Conservation (phyloP, 2,113 vertebrate species). For the Pluvialis apricaria region DNA sequence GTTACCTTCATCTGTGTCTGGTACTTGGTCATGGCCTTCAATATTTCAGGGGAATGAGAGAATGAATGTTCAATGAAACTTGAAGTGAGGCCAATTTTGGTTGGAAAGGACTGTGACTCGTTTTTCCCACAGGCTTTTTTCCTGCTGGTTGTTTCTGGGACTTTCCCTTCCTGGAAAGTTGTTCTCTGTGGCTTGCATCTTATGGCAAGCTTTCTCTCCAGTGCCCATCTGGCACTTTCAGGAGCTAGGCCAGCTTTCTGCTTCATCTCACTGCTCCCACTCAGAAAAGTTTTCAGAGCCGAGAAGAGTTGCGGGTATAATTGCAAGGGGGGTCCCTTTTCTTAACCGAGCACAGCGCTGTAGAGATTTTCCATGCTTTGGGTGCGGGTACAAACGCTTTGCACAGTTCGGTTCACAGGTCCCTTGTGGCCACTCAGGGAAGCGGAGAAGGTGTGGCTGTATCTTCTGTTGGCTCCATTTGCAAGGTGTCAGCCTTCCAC, state of each 20-base stretch:
- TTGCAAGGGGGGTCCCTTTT: neutral
- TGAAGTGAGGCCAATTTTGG: neutral
- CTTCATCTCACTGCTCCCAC: neutral
- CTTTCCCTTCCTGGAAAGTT: slow-evolving; percentile 3
- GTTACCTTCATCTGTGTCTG: neutral
- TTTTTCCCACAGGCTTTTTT: neutral
- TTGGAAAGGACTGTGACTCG: neutral
- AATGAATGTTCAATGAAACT: neutral
- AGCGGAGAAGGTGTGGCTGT: neutral
- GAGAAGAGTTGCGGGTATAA: neutral
- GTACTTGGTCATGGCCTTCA: neutral
- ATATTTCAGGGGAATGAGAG: neutral
- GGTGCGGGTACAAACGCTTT: neutral
- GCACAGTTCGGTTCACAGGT: neutral
- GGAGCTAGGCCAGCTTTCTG: neutral
- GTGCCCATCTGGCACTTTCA: slow-evolving; percentile 21
- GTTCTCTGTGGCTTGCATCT: neutral
- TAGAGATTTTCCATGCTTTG: neutral
- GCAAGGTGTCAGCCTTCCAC: neutral
- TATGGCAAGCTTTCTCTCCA: neutral
- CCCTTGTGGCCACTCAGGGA: neutral
- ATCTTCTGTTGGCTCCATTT: neutral
- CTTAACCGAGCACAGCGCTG: neutral
- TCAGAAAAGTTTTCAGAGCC: neutral
- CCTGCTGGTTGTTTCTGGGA: neutral